phyloP scores from a whole-genome alignment of 2,797 vertebrate species.

The Rhincodon typus region DNA sequence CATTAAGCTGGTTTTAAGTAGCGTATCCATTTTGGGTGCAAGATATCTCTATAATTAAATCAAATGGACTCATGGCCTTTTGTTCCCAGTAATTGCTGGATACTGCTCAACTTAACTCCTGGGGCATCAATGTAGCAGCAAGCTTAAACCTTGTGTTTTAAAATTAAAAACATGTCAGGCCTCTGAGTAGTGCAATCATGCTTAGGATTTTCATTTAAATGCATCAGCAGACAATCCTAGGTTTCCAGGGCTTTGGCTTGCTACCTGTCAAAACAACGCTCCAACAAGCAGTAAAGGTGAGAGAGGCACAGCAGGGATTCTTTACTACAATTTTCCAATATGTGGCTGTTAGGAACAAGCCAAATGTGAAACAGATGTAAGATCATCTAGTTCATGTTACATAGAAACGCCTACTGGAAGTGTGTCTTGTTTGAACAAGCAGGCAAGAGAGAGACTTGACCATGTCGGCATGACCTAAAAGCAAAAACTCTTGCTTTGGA shows the following conservation, averaged over 20 bases:
- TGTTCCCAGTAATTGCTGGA: neutral
- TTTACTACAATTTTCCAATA: neutral
- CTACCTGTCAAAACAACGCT: neutral
- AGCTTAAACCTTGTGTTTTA: neutral
- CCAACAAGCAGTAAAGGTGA: neutral
- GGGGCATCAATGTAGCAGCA: neutral
- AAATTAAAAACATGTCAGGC: neutral
- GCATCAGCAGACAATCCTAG: neutral
- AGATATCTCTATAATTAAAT: neutral
- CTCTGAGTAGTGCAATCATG: neutral
- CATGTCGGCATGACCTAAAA: neutral
- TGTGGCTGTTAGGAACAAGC: neutral
- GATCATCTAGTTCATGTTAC: neutral
- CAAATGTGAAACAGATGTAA: neutral
- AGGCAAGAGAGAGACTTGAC: neutral
- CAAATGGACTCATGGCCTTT: neutral
- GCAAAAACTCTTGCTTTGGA: neutral
- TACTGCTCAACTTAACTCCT: neutral
- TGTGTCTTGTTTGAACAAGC: neutral
- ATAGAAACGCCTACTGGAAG: neutral
- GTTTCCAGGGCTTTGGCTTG: neutral
- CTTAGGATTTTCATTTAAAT: neutral
- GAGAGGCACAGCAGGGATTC: neutral
- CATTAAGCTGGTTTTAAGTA: constrained; percentile 1
- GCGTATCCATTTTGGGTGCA: neutral